Conservation (phyloP, 2,113 vertebrate genomes). For the Sebastes schlegelii region DNA sequence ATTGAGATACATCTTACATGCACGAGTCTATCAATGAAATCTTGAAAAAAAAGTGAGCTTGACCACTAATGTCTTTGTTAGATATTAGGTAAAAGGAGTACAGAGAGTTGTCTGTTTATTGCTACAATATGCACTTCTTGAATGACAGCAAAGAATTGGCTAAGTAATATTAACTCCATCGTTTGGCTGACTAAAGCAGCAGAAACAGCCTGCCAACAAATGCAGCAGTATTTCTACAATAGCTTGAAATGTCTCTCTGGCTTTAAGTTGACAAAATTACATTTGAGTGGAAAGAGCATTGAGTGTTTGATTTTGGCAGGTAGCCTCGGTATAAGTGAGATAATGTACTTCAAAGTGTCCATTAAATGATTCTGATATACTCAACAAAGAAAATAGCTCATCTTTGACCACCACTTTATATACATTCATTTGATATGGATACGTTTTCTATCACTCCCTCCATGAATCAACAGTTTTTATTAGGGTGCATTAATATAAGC, state of each 20-base stretch:
- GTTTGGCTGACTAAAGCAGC: neutral
- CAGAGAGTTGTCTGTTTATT: no score
- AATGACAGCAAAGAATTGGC: conserved; percentile 4
- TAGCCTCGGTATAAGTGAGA: neutral
- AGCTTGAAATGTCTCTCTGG: conserved; percentile 19
- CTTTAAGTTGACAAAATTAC: neutral
- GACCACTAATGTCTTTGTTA: neutral
- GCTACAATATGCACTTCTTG: neutral
- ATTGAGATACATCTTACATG: neutral
- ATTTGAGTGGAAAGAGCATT: conserved; percentile 11
- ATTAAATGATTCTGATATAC: conserved; percentile 8
- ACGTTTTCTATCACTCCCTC: neutral
- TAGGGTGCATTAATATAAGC: neutral
- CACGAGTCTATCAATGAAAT: neutral
- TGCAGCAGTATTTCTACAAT: conserved; percentile 7
- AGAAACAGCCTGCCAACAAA: conserved; percentile 19
- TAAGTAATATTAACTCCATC: neutral
- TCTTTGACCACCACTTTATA: conserved; percentile 2
- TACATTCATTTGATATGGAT: conserved; percentile 5
- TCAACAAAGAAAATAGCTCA: neutral
- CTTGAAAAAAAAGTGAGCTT: neutral
- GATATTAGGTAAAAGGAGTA: neutral
- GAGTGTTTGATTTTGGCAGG: conserved; percentile 20
- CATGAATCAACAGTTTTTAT: neutral
- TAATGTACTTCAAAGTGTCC: conserved; percentile 32